Evolutionary conservation across 1,140 invertebrate genomes (phyloP), one percentile per base, ranked within the genome.

Genomic region (Lordiphosa mommai): DNA sequence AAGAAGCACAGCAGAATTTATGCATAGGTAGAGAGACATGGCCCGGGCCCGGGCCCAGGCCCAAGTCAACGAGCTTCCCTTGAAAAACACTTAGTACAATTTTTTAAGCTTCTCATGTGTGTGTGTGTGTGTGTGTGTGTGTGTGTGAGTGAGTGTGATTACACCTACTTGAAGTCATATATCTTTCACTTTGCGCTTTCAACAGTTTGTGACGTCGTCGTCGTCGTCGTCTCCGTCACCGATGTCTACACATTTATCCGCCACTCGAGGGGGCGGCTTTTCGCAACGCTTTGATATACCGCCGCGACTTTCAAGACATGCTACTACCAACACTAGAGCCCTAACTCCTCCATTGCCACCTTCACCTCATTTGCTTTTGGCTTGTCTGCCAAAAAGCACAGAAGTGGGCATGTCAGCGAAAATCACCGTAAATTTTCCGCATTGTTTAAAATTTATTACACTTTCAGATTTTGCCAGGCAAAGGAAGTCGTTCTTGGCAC

Each of bases 391-490:
- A 51, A 76, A 72, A 76, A 67, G 72, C 77, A 84, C 71, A 82
- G 77, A 76, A 84, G 76, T 82, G 76, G 76, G 76, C 77, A 82
- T 82, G 76, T 82, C 76, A 82, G 76, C 77, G 77, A 82, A 82
- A 82, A 82, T 84, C 77, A 82, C 76, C 76, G 76, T 82, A 82
- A 82, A 82, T 82, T 82, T 82, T 82, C 76, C 76, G 77, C 76
- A 82, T 84, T 82, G 76, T 82, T 82, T 76, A 84, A 82, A 82
- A 82, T 82, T 84, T 82, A 82, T 82, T 82, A 82, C 76, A 82
- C 76, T 82, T 84, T 82, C 77, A 68, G 76, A 82, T 82, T 82
- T 82, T 46, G 51, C 29, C 14, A 23, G 29, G 44, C 10, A 47
- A 47, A 50, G 65, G 65, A 68, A 68, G 64, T 60, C 47, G 64